Base-by-base conservation (phyloP, 2,888 invertebrate genomes). In the Meta bourneti region DNA sequence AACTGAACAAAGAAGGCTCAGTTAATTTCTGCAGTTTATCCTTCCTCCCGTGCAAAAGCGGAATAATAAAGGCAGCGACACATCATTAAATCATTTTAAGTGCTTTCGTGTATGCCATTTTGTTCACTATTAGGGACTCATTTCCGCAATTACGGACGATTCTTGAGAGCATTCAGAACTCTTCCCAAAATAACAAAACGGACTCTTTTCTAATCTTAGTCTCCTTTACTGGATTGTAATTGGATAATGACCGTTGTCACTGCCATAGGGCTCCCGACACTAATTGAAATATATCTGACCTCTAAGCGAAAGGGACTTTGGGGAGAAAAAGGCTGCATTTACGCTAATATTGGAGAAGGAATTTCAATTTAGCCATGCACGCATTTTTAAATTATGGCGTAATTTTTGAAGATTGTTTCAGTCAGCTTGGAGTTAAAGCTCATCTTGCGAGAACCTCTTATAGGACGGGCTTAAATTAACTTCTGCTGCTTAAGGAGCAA, bases 211-310 rank as follows among this genome's bases (percentile, higher is more conserved):
- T 82, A 88, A 88, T 79, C 81, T 70, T 88, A 81, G 75, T n/a
- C 88, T 74, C 74, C 34, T 81, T 88, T 81, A 74, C 69, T 20
- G 61, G 49, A 81, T 88, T 81, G 49, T 88, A 81, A 88, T 88
- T 81, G 74, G 81, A 88, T 88, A 88, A 88, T 88, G 80, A 16
- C 49, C 69, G 61, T 81, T 52, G 61, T 61, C 72, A 82, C 19
- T 52, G 70, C n/a, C n/a, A 75, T 70, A 81, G 81, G n/a, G 16
- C 51, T 49, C 13, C 16, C 78, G 71, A 86, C 77, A 11, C 75
- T 81, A 88, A 88, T 75, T 88, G 88, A 88, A 88, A 81, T 81
- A 69, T 81, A 77, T 88, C 81, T 81, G 69, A 74, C 88, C 88
- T 88, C 75, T 82, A 75, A 75, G 52, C 61, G 19, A 71, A 82